Evolutionary conservation across 2,797 vertebrate genomes (phyloP), one percentile per base, ranked within the genome.

Genomic region (Meda fulgida): DNA sequence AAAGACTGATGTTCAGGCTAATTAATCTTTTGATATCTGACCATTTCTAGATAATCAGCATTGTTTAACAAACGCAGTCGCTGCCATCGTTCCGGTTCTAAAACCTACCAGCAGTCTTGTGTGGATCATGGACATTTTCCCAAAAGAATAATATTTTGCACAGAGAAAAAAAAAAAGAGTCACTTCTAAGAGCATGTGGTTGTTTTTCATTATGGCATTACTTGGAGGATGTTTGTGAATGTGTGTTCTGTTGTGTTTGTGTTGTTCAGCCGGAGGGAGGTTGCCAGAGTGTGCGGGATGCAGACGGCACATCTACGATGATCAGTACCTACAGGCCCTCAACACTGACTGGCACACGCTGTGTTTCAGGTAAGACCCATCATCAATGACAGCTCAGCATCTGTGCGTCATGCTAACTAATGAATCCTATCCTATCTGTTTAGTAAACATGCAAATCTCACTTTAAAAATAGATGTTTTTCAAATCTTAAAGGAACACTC

Each of bases 311-410:
- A 99, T 99, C 94, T 98, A 95, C 58, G 98, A 99, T n/a, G 97
- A 97, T 86, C 97, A 97, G 94, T 99, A 98, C 91, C 96, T 99
- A 87, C 98, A 98, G 95, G 97, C 98, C 5, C 96, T 99, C 91
- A 95, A 92, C 79, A 92, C 93, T 0, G 96, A 98, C 94, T 99
- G 97, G 97, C 98, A 99, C 75, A 92, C 95, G 0, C 92, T 96
- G 93, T 99, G 98, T 92, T 99, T 99, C 96, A 96, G 97, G 98
- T 99, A 91, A 91, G 91, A 16, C 8, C 38, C 38, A 2, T 10
- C 55, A 23, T 23, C 21, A 55, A 0, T 8, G 51, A 55, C 53
- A 0, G 53, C 53, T 55, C 53, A 3, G 23, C 53, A n/a, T 23
- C 55, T 58, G 55, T n/a, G 23, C 1, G 10, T 2, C 55, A n/a